A percentile compares a stretch with the other conserved stretches of the same genome.
Conservation (phyloP, 1,140 invertebrate genomes). For the Tyrophagus putrescentiae region DNA sequence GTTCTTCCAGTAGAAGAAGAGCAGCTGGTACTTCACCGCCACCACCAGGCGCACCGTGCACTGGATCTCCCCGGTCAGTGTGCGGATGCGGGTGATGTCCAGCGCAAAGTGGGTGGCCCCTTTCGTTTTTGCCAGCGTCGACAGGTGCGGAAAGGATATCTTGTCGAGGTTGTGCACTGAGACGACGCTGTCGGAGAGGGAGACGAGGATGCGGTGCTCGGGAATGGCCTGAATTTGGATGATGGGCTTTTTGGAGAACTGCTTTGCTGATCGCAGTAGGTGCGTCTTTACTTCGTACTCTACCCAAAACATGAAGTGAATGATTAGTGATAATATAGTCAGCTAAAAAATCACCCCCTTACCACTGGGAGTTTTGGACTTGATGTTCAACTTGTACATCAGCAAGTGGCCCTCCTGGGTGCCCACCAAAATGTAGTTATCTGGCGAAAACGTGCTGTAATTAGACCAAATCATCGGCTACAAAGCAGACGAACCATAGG, state of each 20-base stretch:
- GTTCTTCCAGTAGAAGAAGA: constrained; percentile 78
- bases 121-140: constrained; percentile 58
- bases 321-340: too few species aligned
- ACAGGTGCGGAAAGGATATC: constrained; percentile 58
- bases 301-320: constrained; percentile 24
- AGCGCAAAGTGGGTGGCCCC: constrained; percentile 74
- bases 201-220: constrained; percentile 66
- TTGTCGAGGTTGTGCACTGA: constrained; percentile 62
- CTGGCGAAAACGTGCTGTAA: constrained; percentile 39
- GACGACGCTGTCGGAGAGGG: constrained; percentile 62
- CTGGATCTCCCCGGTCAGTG: constrained; percentile 52
- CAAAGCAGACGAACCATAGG: constrained; percentile 62
- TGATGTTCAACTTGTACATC: constrained; percentile 50
- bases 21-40: constrained; percentile 66
- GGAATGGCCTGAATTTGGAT: constrained; percentile 74
- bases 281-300: constrained; percentile 40
- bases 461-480: constrained; percentile 12
- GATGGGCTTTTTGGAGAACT: constrained; percentile 85
- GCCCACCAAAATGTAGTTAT: constrained; percentile 75
- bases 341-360: constrained; percentile 12
- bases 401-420: constrained; percentile 80
- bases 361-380: constrained; percentile 26
- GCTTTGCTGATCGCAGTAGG: constrained; percentile 70
- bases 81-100: constrained; percentile 47
- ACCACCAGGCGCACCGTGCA: constrained; percentile 67